Conservation (phyloP, 37 sponge, comb jelly and placozoan species). For the Ianthella basta region DNA sequence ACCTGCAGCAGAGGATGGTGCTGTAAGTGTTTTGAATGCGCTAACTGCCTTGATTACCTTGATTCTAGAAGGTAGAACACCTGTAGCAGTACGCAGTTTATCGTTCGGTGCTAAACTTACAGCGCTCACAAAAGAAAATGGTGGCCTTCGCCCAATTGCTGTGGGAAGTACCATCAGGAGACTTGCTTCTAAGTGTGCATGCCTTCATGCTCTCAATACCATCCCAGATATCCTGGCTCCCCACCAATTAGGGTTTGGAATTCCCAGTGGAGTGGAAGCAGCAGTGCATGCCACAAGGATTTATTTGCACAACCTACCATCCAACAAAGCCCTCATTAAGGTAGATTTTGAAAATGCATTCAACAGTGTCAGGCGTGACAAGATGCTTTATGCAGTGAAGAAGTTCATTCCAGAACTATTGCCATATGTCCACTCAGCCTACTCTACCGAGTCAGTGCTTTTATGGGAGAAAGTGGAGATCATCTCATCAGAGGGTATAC, state of each 20-base stretch:
- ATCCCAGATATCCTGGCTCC: not conserved
- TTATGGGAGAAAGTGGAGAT: not conserved
- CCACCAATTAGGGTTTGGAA: slow-evolving; percentile 4
- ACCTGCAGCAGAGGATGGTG: slow-evolving; percentile 21
- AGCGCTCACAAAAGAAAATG: slow-evolving; percentile 38
- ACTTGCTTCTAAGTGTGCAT: slow-evolving; percentile 39
- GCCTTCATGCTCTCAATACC: slow-evolving; percentile 30
- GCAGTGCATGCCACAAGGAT: not conserved
- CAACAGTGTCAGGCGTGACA: slow-evolving; percentile 3
- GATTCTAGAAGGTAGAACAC: slow-evolving; percentile 33
- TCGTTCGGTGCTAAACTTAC: slow-evolving; percentile 42
- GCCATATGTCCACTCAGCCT: too few species aligned
- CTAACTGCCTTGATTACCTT: slow-evolving; percentile 31
- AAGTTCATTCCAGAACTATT: slow-evolving; percentile 1
- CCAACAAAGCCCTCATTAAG: not conserved
- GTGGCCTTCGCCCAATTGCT: slow-evolving; percentile 51
- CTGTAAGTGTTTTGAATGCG: not conserved
- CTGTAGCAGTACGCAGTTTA: slow-evolving; percentile 27
- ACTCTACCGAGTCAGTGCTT: not conserved
- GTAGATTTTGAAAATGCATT: not conserved
- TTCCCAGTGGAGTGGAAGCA: not conserved
- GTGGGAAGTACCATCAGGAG: slow-evolving; percentile 39
- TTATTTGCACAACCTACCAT: not conserved
- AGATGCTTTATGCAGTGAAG: not conserved
- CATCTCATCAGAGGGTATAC: not conserved